phyloP scores from a whole-genome alignment of 2,113 vertebrate species.

The Pogonocichla stellata region DNA sequence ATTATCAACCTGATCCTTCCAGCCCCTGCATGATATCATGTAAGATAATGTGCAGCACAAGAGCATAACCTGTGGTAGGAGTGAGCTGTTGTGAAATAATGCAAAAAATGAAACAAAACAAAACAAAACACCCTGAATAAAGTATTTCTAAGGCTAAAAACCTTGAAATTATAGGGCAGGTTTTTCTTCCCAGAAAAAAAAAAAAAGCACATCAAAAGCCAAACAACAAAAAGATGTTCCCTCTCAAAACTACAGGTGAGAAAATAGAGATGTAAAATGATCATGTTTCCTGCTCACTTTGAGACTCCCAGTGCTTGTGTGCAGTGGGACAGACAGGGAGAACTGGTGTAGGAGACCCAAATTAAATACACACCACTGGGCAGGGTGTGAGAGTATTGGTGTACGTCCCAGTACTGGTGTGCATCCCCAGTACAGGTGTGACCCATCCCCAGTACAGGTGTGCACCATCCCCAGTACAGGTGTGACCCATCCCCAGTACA shows the following conservation, averaged over 20 bases:
- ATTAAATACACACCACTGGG: accelerated
- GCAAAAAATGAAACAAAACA: slow-evolving; percentile 37
- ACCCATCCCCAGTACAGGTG: not conserved
- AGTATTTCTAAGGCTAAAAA: not conserved
- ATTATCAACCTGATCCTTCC: slow-evolving; percentile 26
- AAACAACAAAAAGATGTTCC: not conserved
- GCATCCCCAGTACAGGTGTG: not conserved
- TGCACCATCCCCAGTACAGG: not conserved
- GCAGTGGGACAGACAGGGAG: not conserved
- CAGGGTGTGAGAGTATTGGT: accelerated
- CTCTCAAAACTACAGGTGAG: not conserved
- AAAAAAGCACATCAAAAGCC: not conserved
- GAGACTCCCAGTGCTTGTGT: not conserved
- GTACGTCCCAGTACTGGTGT: accelerated
- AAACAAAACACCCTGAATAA: slow-evolving; percentile 16
- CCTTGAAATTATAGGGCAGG: not conserved
- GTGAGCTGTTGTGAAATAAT: not conserved
- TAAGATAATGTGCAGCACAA: not conserved
- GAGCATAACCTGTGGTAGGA: not conserved
- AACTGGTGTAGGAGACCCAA: not conserved
- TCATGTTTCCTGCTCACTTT: not conserved
- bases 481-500: accelerated
- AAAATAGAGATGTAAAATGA: not conserved
- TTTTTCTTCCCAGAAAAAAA: not conserved
- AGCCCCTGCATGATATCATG: not conserved